Evolutionary conservation across 2,113 vertebrate genomes (phyloP).

Genomic region (Microtus oregoni): DNA sequence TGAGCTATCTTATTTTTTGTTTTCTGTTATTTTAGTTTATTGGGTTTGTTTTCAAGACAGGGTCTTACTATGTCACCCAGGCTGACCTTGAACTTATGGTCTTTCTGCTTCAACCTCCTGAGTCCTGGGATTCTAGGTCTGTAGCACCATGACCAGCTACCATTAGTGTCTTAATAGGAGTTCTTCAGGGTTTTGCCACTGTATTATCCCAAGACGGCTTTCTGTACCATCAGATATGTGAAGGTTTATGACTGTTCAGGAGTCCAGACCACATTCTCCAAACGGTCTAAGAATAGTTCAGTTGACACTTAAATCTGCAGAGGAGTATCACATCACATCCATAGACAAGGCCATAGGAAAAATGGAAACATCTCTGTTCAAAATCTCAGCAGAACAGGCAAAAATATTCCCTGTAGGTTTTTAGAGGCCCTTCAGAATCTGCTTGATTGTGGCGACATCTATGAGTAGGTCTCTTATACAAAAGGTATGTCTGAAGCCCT

Average conservation of each 20-base stretch:
- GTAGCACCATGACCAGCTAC: too few species aligned
- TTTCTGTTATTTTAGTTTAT: background rate
- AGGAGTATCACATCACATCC: background rate
- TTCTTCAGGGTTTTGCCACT: background rate
- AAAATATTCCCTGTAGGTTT: background rate
- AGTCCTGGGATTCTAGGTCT: too few species aligned
- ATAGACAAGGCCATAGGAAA: background rate
- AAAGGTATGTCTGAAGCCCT: constrained; percentile 10
- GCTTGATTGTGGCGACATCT: background rate
- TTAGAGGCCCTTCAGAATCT: background rate
- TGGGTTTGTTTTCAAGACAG: background rate
- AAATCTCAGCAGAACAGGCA: background rate
- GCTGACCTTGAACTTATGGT: background rate
- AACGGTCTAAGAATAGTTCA: background rate
- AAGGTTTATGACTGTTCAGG: background rate
- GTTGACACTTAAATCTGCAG: background rate
- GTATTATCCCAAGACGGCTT: background rate
- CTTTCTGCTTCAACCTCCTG: background rate
- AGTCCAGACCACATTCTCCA: background rate
- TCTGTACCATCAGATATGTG: background rate
- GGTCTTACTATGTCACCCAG: background rate
- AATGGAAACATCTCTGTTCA: background rate
- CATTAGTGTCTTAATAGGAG: background rate
- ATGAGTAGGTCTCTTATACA: constrained; percentile 8
- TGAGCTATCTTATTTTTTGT: background rate